Evolutionary conservation across 2,113 vertebrate genomes (phyloP), one percentile per base, ranked within the genome.

Genomic region (Philantomba maxwellii): DNA sequence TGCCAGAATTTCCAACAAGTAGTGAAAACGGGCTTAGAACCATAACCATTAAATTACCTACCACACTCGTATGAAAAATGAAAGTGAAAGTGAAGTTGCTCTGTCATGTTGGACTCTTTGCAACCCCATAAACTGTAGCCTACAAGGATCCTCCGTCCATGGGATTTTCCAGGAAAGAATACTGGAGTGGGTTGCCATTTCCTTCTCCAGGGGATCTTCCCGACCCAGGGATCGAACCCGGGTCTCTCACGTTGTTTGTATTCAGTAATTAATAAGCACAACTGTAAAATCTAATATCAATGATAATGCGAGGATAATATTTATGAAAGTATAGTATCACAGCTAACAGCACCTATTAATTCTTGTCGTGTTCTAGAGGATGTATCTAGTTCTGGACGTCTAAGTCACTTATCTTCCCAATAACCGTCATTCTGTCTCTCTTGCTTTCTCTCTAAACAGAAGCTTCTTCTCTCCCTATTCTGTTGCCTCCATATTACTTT

Each of bases 161-260:
- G 28, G 28, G 28, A 62, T 30, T 62, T 30, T 30, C 60, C 28
- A 30, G 28, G 28, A 15, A 62, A 62, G 60, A 30, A 13, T 30
- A 62, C 60, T 62, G 6, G 60, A 30, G 60, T 30, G 28, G 60
- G 60, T 7, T 62, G 60, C 28, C 13, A 62, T 33, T 62, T 30
- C 60, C 6, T 62, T 62, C 28, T 62, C 60, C 28, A 15, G 28
- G 60, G 60, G 28, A 62, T 62, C 60, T 62, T 62, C 13, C 60
- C 1, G 0, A 30, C 28, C 60, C 60, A 62, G 60, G 60, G 60
- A 62, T 62, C 0, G 14, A 62, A 62, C 13, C 13, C 1, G 0
- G 60, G 60, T 62, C 60, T 62, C 60, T 28, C 0, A 1, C 28
- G 33, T 30, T 33, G 60, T 62, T 62, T 62, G 7, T 10, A 51